Conservation (phyloP, 2,888 invertebrate species). For the Pyrochroa serraticornis region DNA sequence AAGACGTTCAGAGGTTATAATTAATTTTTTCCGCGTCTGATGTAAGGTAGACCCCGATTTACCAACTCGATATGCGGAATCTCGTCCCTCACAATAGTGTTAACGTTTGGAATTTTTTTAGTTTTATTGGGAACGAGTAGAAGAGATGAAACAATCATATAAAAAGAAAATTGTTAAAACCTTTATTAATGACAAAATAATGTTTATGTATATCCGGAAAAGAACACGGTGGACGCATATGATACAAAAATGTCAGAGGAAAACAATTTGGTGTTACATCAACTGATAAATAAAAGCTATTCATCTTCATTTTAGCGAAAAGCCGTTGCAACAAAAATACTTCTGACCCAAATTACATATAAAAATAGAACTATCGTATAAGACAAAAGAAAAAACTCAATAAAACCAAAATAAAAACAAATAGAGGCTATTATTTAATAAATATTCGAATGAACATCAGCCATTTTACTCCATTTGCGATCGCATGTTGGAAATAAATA, state of each 20-base stretch:
- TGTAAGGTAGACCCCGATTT: too few species aligned
- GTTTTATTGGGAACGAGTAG: too few species aligned
- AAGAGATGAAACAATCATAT: too few species aligned
- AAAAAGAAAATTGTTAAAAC: conserved; percentile 18
- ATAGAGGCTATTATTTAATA: conserved; percentile 17
- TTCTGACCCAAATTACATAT: conserved; percentile 3
- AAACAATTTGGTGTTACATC: neutral
- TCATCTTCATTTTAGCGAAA: conserved; percentile 23
- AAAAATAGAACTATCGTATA: conserved; percentile 20
- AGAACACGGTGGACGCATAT: neutral
- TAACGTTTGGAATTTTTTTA: too few species aligned
- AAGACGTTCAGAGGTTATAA: too few species aligned
- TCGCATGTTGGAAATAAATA: conserved; percentile 16
- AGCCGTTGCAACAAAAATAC: neutral
- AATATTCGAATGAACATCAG: conserved; percentile 15
- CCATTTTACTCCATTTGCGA: conserved; percentile 24
- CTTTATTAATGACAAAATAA: conserved; percentile 21
- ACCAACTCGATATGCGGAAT: too few species aligned
- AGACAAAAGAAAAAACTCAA: conserved; percentile 1
- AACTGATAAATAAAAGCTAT: conserved; percentile 1
- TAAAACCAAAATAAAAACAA: conserved; percentile 27
- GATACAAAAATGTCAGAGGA: conserved; percentile 2
- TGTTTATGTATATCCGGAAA: neutral
- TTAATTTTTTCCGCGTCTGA: too few species aligned
- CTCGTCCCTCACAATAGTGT: too few species aligned